These are phyloP conservation scores for Atractosteus spatula DNA, from an alignment of 2,113 vertebrate species.

Conservation along the genomic window DNA sequence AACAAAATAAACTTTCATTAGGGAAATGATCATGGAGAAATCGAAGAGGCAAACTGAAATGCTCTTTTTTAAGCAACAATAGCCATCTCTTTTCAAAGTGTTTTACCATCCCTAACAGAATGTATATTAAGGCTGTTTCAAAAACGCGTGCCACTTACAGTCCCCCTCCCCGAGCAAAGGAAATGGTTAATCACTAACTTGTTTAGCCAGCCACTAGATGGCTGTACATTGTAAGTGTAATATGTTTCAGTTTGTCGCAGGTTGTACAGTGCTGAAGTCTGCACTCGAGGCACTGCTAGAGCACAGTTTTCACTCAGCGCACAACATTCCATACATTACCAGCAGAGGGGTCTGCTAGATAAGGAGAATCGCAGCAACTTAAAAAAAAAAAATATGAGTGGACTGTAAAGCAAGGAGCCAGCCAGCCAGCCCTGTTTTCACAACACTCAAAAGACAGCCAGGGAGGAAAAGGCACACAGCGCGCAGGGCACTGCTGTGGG, in stretches of 20 bases:
- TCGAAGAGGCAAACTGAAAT: no score
- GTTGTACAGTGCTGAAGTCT: constrained; percentile 14
- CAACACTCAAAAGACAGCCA: not conserved
- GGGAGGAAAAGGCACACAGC: not conserved
- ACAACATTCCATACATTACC: constrained; percentile 18
- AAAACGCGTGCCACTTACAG: no score
- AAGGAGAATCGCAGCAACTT: constrained; percentile 9
- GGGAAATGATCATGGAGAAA: no score
- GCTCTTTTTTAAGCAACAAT: no score
- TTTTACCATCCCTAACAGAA: no score
- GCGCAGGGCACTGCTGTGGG: not conserved
- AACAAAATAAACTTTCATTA: no score
- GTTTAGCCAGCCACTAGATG: constrained; percentile 41
- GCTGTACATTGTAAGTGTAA: constrained; percentile 36
- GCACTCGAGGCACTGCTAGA: constrained; percentile 11
- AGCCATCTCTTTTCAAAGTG: no score
- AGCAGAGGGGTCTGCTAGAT: constrained; percentile 28
- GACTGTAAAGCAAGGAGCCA: not conserved
- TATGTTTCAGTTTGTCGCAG: constrained; percentile 15
- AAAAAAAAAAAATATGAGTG: not conserved
- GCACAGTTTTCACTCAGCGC: constrained; percentile 9
- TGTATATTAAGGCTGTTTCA: no score
- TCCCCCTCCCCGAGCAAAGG: not conserved
- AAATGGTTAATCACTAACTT: constrained; percentile 16
- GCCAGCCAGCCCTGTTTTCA: not conserved